Evolutionary conservation across 2,113 vertebrate species (phyloP).

Genomic region (Platanista minor): DNA sequence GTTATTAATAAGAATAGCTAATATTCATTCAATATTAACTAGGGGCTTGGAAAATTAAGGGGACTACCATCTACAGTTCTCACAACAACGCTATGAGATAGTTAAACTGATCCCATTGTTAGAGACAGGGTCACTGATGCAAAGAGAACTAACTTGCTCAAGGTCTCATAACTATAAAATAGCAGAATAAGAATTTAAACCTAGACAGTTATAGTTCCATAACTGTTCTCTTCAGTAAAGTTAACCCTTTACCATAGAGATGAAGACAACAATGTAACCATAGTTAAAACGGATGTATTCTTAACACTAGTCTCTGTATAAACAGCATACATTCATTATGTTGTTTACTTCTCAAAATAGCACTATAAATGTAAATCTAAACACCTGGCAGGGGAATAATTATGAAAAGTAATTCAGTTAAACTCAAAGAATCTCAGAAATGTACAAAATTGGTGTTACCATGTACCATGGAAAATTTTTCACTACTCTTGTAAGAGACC

Average conservation of each 20-base stretch:
- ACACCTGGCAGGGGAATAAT: neutral
- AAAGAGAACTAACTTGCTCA: neutral
- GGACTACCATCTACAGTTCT: neutral
- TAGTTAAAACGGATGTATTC: neutral
- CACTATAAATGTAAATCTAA: neutral
- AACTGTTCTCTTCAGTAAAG: neutral
- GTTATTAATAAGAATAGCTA: conserved; percentile 42
- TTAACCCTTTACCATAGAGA: neutral
- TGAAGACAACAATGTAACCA: neutral
- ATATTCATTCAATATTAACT: conserved; percentile 24
- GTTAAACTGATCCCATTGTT: neutral
- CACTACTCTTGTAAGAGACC: neutral
- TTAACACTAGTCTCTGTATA: neutral
- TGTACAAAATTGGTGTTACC: neutral
- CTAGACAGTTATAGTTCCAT: neutral
- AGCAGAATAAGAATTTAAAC: neutral
- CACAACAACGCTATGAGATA: neutral
- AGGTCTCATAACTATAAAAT: neutral
- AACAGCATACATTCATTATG: neutral
- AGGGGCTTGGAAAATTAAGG: neutral
- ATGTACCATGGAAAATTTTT: neutral
- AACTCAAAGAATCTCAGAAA: neutral
- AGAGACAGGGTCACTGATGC: neutral
- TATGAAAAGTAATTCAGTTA: neutral
- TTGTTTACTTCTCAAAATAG: neutral